Percentiles rank a stretch among this genome's conserved stretches.
These are phyloP conservation scores for Rotaria sp. DNA, from an alignment of 2,888 invertebrate genomes.

Conservation along the genomic window DNA sequence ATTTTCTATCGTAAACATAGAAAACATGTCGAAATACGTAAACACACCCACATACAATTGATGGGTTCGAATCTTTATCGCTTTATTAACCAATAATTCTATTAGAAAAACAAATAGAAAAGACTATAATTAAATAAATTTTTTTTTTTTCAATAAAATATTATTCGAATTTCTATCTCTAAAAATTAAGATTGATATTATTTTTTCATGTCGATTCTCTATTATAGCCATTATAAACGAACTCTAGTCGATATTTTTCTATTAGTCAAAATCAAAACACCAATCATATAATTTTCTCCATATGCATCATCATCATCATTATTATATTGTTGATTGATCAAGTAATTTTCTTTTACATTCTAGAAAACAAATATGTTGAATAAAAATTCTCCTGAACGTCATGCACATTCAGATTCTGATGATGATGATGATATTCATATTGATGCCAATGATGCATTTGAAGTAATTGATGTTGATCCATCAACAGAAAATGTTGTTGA, in stretches of 20 bases:
- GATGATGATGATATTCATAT: slow-evolving; percentile 1
- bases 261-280: background rate
- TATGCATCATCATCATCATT: background rate
- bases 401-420: background rate
- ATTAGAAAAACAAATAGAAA: too few relatives aligned
- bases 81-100: too few relatives aligned
- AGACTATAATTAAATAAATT: too few relatives aligned
- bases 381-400: slow-evolving; percentile 7
- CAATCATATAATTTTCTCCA: background rate
- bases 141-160: too few relatives aligned
- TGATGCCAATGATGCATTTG: background rate
- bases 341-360: too few relatives aligned
- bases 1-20: too few relatives aligned
- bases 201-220: too few relatives aligned
- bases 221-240: background rate
- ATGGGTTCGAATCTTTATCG: too few relatives aligned
- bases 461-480: background rate
- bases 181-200: too few relatives aligned
- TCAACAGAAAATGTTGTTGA: background rate
- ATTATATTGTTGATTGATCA: background rate
- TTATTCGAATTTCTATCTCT: too few relatives aligned
- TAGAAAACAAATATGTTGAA: background rate
- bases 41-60: too few relatives aligned
- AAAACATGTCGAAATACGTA: too few relatives aligned
- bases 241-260: background rate